Evolutionary conservation across 1,140 invertebrate genomes (phyloP).

Genomic region (Scylla paramamosain): DNA sequence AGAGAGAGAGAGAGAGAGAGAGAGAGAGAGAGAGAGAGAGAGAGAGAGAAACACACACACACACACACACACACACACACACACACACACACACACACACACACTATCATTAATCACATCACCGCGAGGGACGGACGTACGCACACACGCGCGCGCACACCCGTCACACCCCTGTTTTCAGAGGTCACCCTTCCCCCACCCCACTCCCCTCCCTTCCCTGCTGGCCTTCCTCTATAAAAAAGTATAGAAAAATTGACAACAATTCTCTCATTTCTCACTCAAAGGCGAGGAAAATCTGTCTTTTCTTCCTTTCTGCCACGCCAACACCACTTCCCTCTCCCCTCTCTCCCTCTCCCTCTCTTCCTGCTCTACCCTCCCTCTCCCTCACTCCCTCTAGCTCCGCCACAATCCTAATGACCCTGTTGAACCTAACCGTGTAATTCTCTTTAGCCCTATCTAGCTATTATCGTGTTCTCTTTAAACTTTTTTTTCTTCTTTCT

Average conservation of each 20-base stretch:
- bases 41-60: neutral
- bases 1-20: neutral
- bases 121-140: neutral
- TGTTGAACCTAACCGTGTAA: no score
- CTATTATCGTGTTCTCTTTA: no score
- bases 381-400: neutral
- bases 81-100: neutral
- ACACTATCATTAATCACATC: neutral
- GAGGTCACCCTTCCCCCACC: no score
- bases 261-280: conserved; percentile 23
- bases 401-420: neutral
- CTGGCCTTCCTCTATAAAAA: neutral
- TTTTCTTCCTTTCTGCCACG: neutral
- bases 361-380: neutral
- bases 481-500: neutral
- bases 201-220: no score
- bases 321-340: neutral
- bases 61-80: neutral
- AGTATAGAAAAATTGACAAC: conserved; percentile 6
- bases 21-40: neutral
- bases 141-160: neutral
- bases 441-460: no score
- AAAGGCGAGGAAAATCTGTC: conserved; percentile 20
- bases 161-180: neutral
- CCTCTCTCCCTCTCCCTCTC: neutral